A percentile compares a stretch with the other conserved stretches of the same genome.
These are phyloP conservation scores for Poecilus cupreus DNA, from an alignment of 2,888 invertebrate species.

Conservation along the genomic window DNA sequence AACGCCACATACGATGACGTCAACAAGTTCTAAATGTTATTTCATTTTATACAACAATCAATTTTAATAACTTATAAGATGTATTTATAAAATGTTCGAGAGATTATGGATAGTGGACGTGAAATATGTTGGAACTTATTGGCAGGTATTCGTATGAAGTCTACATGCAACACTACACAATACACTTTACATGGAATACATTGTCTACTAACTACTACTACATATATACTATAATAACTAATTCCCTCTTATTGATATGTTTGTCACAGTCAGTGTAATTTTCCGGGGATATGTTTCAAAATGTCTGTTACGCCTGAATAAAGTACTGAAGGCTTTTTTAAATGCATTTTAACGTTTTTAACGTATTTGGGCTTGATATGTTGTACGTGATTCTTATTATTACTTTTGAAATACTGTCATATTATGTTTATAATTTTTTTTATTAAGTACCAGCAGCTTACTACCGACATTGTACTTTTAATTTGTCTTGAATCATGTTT, in stretches of 20 bases:
- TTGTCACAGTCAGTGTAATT: constrained; percentile 46
- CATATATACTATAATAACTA: constrained; percentile 38
- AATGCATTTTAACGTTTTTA: constrained; percentile 55
- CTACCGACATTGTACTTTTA: constrained; percentile 36
- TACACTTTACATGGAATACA: constrained; percentile 30
- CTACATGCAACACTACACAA: constrained; percentile 37
- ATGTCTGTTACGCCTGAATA: constrained; percentile 26
- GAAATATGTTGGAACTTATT: constrained; percentile 33
- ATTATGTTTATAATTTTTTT: constrained; percentile 27
- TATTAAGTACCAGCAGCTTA: constrained; percentile 43
- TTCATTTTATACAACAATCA: constrained; percentile 22
- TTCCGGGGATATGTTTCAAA: constrained; percentile 51
- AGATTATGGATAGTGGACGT: constrained; percentile 3
- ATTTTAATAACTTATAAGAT: background rate
- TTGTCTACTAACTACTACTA: constrained; percentile 50
- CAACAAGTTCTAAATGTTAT: constrained; percentile 29
- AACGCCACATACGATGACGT: constrained; percentile 2
- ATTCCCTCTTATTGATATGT: constrained; percentile 46
- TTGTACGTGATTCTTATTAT: constrained; percentile 43
- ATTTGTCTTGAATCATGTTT: constrained; percentile 30
- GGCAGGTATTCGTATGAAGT: background rate
- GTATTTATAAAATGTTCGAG: background rate
- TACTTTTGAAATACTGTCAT: constrained; percentile 7
- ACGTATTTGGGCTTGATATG: constrained; percentile 47
- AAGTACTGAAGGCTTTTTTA: constrained; percentile 40